Base-by-base conservation (phyloP, 2,888 invertebrate genomes). In the Sphaerophoria rueppellii region DNA sequence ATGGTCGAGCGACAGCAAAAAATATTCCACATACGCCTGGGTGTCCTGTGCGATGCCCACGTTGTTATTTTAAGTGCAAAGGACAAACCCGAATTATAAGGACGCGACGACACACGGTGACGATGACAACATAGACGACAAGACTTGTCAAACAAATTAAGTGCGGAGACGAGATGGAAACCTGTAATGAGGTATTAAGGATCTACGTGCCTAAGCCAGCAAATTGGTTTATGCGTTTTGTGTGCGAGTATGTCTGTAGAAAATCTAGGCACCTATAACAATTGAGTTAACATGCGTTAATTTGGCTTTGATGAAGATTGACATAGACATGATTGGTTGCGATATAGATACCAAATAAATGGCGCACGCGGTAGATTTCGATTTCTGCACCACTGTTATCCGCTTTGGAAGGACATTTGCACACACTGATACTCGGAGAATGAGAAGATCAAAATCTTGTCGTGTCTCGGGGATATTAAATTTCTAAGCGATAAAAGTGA, bases 291-390 rank as follows among this genome's bases (percentile, higher is more conserved):
- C 57, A 80, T 32, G 65, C 61, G 71, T 75, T 83, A 83, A 72
- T 83, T 83, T 80, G 83, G 75, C 75, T 75, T 75, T 83, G 83
- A 83, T 60, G 70, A 83, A 83, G 83, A 83, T 83, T 83, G 83
- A 83, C 83, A 71, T 58, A 43, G 55, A 83, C 83, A 80, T 80
- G 75, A 83, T 83, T 83, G 80, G 83, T 83, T 80, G 73, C 75
- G 80, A 80, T 80, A 74, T 74, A 79, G 57, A 67, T 61, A 67
- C 57, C 70, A 70, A 24, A 65, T 50, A 58, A 58, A 40, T 58
- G 50, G 35, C 50, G 35, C 48, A 24, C 24, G 80, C 61, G 60
- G 48, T 67, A 57, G 46, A 55, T 67, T 67, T 67, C 1, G 46
- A 63, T 71, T 40, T 40, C 9, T 6, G 43, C 9, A 11, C 4